Conservation (phyloP, 2,113 vertebrate genomes). For the Protobothrops flavoviridis region DNA sequence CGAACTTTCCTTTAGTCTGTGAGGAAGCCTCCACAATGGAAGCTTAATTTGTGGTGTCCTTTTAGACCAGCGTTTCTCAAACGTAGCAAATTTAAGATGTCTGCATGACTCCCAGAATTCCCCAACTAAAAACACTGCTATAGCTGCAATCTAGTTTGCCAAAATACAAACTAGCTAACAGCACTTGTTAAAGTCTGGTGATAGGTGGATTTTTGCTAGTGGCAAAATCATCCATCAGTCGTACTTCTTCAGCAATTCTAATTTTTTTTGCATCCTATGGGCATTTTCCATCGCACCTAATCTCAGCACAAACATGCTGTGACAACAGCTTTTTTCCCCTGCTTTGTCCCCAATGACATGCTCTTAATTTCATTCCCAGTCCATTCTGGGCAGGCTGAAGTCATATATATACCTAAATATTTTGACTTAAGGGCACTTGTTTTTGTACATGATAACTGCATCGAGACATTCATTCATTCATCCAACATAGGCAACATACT, state of each 20-base stretch:
- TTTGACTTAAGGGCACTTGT: not conserved
- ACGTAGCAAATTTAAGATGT: not conserved
- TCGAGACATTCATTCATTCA: not conserved
- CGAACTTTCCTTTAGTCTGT: not conserved
- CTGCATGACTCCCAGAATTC: not conserved
- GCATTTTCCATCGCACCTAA: not conserved
- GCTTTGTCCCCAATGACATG: not conserved
- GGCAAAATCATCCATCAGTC: not conserved
- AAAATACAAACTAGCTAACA: not conserved
- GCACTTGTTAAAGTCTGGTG: not conserved
- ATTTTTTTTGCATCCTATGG: not conserved
- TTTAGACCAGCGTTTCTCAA: not conserved
- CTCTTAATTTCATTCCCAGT: not conserved
- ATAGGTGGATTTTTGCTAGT: not conserved
- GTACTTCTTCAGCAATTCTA: not conserved
- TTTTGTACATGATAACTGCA: not conserved
- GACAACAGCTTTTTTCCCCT: not conserved
- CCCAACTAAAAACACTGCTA: not conserved
- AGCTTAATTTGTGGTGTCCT: not conserved
- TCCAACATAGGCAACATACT: not conserved
- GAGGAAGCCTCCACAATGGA: not conserved
- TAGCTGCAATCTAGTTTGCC: not conserved
- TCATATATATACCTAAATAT: not conserved
- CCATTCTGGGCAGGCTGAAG: not conserved
- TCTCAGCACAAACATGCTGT: not conserved